A percentile compares a stretch with the other conserved stretches of the same genome.
Evolutionary conservation across 2,113 vertebrate genomes (phyloP).

Genomic region (Myocastor coypus): DNA sequence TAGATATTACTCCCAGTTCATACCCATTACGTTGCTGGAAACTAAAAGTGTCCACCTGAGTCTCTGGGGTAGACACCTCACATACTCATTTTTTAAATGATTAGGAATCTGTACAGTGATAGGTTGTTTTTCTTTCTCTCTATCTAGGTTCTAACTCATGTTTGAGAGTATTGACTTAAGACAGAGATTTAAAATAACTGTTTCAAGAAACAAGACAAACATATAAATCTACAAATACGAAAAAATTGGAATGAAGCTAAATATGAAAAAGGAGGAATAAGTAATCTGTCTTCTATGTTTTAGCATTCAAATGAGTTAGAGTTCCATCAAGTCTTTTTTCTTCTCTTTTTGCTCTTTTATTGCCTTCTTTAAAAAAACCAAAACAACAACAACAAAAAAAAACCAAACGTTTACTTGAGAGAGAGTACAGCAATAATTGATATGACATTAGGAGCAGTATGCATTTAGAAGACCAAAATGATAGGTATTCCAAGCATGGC

Average conservation of each 20-base stretch:
- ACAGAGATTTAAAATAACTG: background rate
- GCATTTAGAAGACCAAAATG: too few relatives aligned
- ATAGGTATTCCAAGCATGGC: too few relatives aligned
- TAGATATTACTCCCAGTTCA: background rate
- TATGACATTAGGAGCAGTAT: too few relatives aligned
- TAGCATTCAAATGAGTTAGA: background rate
- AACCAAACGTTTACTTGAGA: too few relatives aligned
- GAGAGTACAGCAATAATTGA: too few relatives aligned
- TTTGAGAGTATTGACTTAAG: background rate
- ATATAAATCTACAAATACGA: slow-evolving; percentile 15
- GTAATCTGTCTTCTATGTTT: background rate
- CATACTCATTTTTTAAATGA: slow-evolving; percentile 19
- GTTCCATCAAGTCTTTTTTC: background rate
- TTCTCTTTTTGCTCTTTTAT: too few relatives aligned
- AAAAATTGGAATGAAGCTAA: background rate
- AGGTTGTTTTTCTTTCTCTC: background rate
- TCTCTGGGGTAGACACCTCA: background rate
- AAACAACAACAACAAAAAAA: too few relatives aligned
- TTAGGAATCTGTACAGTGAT: background rate
- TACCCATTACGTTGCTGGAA: background rate
- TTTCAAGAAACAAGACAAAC: slow-evolving; percentile 29
- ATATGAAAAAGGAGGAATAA: background rate
- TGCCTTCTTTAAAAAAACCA: too few relatives aligned
- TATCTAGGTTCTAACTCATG: background rate
- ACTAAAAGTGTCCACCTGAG: background rate